These are phyloP conservation scores for Adelognathus sp. DNA, from an alignment of 2,888 invertebrate genomes.

Conservation along the genomic window DNA sequence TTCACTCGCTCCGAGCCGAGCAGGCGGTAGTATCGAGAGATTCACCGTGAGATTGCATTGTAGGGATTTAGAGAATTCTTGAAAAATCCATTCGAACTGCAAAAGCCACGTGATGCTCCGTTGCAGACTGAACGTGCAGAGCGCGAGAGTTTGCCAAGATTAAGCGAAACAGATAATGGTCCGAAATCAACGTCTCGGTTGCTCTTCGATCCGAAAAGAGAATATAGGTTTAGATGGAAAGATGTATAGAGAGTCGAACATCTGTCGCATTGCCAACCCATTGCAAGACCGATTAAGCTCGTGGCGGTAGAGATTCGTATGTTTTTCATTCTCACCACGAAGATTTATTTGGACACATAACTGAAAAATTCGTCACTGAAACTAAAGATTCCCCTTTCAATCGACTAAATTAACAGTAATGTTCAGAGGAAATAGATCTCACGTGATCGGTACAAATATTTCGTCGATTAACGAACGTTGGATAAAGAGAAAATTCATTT, in stretches of 20 bases:
- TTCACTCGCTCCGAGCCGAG: conserved; percentile 28
- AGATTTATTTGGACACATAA: no score
- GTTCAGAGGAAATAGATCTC: no score
- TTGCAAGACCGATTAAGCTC: conserved; percentile 50
- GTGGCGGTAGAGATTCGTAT: no score
- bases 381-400: no score
- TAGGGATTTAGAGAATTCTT: conserved; percentile 3
- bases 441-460: no score
- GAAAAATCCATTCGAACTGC: conserved; percentile 30
- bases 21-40: conserved; percentile 49
- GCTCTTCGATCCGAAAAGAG: conserved; percentile 15
- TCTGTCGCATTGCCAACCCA: conserved; percentile 8
- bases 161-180: conserved; percentile 26
- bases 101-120: conserved; percentile 36
- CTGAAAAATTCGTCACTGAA: no score
- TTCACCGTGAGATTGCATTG: conserved; percentile 46
- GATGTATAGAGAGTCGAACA: conserved; percentile 40
- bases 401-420: no score
- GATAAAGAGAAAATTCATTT: no score
- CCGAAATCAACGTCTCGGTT: conserved; percentile 27
- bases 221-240: conserved; percentile 23
- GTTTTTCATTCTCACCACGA: no score
- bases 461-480: no score
- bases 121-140: conserved; percentile 22
- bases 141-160: conserved; percentile 24